Evolutionary conservation across 2,113 vertebrate genomes (phyloP).

Genomic region (Leucopternis melanops): DNA sequence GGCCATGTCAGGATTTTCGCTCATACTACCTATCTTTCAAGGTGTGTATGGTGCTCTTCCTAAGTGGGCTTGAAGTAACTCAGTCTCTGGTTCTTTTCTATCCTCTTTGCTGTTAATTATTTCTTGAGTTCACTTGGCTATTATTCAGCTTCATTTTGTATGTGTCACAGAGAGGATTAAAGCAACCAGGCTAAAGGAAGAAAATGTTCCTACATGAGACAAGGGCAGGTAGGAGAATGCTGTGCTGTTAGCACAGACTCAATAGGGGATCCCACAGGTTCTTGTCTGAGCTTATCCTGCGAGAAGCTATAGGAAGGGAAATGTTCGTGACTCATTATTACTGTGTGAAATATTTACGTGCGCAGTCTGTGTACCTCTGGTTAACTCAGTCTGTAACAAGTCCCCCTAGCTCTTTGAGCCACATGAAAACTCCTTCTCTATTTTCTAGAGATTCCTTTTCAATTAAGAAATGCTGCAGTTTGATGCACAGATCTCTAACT

Average conservation of each 20-base stretch:
- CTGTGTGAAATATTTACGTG: background rate
- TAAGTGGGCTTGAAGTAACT: background rate
- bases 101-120: background rate
- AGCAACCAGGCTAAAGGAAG: background rate
- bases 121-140: background rate
- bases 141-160: background rate
- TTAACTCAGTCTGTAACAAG: background rate
- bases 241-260: background rate
- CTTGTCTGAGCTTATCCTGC: background rate
- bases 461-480: background rate
- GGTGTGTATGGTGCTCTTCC: background rate
- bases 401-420: background rate
- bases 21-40: accelerated
- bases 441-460: background rate
- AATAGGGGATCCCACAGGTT: background rate
- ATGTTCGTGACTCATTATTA: background rate
- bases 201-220: background rate
- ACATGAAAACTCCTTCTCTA: background rate
- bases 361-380: background rate
- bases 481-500: background rate
- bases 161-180: background rate
- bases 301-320: background rate
- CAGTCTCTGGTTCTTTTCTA: background rate
- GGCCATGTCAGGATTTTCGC: background rate
- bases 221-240: background rate